Base-by-base conservation (phyloP, 1,140 invertebrate species). In the Adelges cooleyi region DNA sequence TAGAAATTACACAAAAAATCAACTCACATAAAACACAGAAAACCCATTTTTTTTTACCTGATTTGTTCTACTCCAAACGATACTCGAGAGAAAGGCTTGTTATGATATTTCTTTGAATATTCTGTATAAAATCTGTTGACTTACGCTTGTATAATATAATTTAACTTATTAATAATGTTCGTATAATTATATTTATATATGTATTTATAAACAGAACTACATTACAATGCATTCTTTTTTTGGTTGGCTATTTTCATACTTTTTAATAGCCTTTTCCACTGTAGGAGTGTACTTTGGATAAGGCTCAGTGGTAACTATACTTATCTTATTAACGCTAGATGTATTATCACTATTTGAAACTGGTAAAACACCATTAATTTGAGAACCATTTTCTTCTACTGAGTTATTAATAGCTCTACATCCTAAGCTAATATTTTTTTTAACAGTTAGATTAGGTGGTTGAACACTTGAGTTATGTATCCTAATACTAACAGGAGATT, bases 181-280 rank as follows among this genome's bases (percentile, higher is more conserved):
- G 29, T 33, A 33, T 33, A 33, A 33, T 11, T 6, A 33, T 33
- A 33, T 33, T 33, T 33, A 33, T 33, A 33, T 6, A 11, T 33
- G 29, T 33, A 33, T 11, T 33, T 33, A 33, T 6, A 6, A 33
- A 33, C 29, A 33, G 25, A 44, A 36, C 52, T 51, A 67, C 67
- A 67, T 65, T 38, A 67, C 50, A 40, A 65, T 40, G 54, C 66
- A 67, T 42, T 67, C 66, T 42, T 67, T 67, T 67, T 67, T 67
- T 17, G 56, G 40, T 48, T 44, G 56, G 29, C 44, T 62, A 15
- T 62, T 46, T 62, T 62, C 56, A 62, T 62, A 62, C 13, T 48
- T 62, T 62, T 62, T 62, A 62, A 62, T 62, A 15, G 56, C 56
- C 17, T 62, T 62, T 22, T 62, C 56, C 6, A 62, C 56, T 9